Base-by-base conservation (phyloP, 2,113 vertebrate species). In the Ardeotis arabs region DNA sequence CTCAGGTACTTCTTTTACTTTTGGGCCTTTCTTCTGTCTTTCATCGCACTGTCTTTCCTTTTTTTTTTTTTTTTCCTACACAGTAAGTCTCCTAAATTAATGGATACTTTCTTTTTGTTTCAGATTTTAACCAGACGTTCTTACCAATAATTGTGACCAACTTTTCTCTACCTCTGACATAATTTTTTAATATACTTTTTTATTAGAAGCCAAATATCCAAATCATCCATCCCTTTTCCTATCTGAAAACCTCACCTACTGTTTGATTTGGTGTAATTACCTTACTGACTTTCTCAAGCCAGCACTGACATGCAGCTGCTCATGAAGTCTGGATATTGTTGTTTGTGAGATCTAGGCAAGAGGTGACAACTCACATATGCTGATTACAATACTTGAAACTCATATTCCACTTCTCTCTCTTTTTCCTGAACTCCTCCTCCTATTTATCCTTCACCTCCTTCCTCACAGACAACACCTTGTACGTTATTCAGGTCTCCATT, bases 401-500 rank as follows among this genome's bases (percentile, higher is more conserved):
- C 7, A 1, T 20, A 47, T 70, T 88, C 35, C 2, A 24, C 14
- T 69, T 28, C 13, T 64, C 14, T 27, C 6, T 80, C 10, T 6
- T 83, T 77, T 60, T 24, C 6, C 44, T 31, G 8, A 5, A 17
- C 4, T 29, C 1, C 6, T 67, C 73, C 15, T 6, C 6, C 5
- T 79, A 1, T 31, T 81, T 75, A 14, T 80, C 9, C 14, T 8
- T 58, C 27, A 19, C 8, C 9, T 44, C 12, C 14, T 86, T 90
- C 58, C 6, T 67, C 53, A 74, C 28, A 73, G 39, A 88, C 10
- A 74, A 94, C 93, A 76, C 16, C 29, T 89, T 96, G 91, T 95
- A 88, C 60, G 94, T 96, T 93, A 90, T 95, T 98, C 84, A 90
- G 47, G 33, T 93, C 58, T 96, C 39, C 14, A 78, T 76, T 96